These are phyloP conservation scores for Drosophila lacicola DNA, from an alignment of 2,888 invertebrate genomes.

Conservation along the genomic window DNA sequence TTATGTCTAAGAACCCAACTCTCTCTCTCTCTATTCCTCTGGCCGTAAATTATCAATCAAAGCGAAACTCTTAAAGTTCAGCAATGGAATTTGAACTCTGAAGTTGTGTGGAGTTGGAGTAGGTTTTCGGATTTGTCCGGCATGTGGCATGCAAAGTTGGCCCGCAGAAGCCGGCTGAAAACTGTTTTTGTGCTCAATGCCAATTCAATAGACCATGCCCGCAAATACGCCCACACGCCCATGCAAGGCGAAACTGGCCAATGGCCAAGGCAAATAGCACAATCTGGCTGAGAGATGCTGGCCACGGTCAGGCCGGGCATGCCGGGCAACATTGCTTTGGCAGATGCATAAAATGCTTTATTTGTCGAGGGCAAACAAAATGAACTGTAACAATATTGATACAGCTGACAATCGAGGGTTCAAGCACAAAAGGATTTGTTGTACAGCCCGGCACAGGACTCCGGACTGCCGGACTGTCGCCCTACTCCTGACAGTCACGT, in stretches of 20 bases:
- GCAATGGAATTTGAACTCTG: constrained; percentile 33
- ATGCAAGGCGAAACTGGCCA: constrained; percentile 16
- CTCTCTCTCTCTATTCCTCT: background rate
- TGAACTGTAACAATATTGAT: constrained; percentile 80
- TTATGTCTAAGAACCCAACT: background rate
- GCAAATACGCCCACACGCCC: constrained; percentile 25
- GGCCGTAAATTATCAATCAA: constrained; percentile 47
- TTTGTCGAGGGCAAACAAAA: constrained; percentile 76
- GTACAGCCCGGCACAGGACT: constrained; percentile 6
- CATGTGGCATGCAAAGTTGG: constrained; percentile 37
- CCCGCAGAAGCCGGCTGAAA: constrained; percentile 26
- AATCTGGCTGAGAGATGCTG: constrained; percentile 38
- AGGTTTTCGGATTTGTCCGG: background rate
- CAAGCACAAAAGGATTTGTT: constrained; percentile 68
- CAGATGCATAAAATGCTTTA: constrained; percentile 73
- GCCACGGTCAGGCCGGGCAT: constrained; percentile 7
- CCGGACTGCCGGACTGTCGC: constrained; percentile 13
- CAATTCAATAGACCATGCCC: constrained; percentile 55
- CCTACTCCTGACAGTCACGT: constrained; percentile 21
- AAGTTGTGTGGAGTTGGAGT: background rate
- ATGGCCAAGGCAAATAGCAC: constrained; percentile 27
- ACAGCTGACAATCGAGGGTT: constrained; percentile 72
- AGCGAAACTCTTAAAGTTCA: constrained; percentile 53
- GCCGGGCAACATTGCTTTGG: constrained; percentile 21
- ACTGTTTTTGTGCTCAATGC: constrained; percentile 43